Evolutionary conservation across 2,113 vertebrate genomes (phyloP).

Genomic region (Pterocles gutturalis): DNA sequence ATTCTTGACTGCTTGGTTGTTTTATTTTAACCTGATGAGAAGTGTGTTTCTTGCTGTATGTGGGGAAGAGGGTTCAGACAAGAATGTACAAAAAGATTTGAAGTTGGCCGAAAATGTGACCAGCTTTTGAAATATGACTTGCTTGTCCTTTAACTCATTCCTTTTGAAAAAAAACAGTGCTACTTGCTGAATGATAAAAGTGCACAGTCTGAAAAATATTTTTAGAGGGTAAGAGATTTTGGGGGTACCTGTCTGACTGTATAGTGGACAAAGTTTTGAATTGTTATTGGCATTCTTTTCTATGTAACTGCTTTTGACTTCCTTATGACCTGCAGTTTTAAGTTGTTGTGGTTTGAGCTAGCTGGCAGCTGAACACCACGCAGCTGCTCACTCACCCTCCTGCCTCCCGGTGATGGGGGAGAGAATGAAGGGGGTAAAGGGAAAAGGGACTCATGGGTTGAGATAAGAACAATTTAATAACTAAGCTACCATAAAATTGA

Average conservation of each 20-base stretch:
- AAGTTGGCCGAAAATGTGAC: neutral
- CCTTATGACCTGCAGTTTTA: neutral
- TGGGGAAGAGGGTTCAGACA: neutral
- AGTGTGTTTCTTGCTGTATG: neutral
- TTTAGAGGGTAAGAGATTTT: neutral
- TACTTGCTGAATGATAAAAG: neutral
- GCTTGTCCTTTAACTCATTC: neutral
- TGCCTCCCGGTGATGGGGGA: too few relatives aligned
- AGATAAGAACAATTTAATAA: too few relatives aligned
- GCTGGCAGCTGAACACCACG: too few relatives aligned
- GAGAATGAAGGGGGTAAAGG: too few relatives aligned
- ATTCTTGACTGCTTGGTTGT: neutral
- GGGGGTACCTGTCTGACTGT: neutral
- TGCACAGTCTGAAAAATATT: neutral
- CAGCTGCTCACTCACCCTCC: too few relatives aligned
- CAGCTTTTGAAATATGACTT: neutral
- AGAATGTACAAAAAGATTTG: neutral
- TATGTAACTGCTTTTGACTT: neutral
- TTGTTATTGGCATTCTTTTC: neutral
- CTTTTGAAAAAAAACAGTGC: neutral
- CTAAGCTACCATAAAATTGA: too few relatives aligned
- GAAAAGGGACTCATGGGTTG: too few relatives aligned
- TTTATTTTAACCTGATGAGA: neutral
- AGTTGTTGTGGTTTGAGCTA: neutral
- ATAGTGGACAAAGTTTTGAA: neutral